A percentile compares a stretch with the other conserved stretches of the same genome.
Conservation (phyloP, 2,113 vertebrate genomes). For the Varanus komodoensis region DNA sequence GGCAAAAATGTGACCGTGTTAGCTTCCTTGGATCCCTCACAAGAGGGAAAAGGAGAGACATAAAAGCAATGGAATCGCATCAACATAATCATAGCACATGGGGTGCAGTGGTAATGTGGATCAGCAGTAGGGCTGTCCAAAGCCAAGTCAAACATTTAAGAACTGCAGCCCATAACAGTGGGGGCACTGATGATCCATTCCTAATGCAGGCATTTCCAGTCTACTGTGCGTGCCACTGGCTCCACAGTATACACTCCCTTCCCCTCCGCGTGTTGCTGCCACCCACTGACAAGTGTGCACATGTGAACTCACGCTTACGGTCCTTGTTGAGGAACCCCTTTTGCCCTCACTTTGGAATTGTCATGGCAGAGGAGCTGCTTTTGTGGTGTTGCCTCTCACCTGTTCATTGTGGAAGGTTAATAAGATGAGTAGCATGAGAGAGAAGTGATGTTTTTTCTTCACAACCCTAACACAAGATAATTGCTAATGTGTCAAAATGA, state of each 20-base stretch:
- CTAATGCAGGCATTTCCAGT: not conserved
- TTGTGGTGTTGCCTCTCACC: not conserved
- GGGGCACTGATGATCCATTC: not conserved
- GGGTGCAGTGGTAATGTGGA: not conserved
- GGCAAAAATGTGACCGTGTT: too few relatives aligned
- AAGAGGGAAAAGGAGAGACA: too few relatives aligned
- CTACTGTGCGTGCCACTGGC: not conserved
- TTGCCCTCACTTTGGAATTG: not conserved
- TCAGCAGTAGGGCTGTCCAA: not conserved
- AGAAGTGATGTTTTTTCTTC: conserved; percentile 16
- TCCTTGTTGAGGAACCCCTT: not conserved
- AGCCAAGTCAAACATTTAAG: not conserved
- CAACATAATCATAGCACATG: not conserved
- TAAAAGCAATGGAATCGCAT: too few relatives aligned
- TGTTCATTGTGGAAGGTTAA: conserved; percentile 7
- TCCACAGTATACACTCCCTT: not conserved
- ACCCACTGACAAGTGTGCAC: not conserved
- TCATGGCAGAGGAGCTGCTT: not conserved
- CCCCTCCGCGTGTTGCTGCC: not conserved
- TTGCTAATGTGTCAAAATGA: conserved; percentile 30
- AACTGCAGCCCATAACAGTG: not conserved
- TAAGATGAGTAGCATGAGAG: not conserved
- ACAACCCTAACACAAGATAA: conserved; percentile 12
- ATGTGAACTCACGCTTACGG: not conserved
- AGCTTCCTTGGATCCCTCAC: too few relatives aligned